These are phyloP conservation scores for Plutomurus gul DNA, from an alignment of 1,140 invertebrate genomes.

Conservation along the genomic window DNA sequence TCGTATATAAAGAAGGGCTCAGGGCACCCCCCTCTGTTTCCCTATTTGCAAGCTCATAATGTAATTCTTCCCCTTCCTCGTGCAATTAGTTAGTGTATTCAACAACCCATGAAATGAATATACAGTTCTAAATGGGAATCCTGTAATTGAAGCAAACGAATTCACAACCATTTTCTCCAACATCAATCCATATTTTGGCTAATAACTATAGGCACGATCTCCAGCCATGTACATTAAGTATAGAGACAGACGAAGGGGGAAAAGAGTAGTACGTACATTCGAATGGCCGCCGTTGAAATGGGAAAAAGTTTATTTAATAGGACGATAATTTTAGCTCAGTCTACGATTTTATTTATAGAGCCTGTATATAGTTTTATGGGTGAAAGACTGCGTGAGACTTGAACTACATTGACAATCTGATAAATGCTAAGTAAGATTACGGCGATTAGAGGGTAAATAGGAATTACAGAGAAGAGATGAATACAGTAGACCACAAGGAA, in stretches of 20 bases:
- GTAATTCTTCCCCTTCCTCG: neutral
- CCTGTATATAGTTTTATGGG: neutral
- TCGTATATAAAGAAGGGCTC: too few species aligned
- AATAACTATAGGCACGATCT: too few species aligned
- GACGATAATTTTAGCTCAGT: too few species aligned
- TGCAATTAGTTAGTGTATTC: neutral
- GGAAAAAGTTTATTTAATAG: too few species aligned
- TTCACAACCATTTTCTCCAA: too few species aligned
- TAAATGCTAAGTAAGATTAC: slow-evolving; percentile 2
- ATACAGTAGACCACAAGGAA: neutral
- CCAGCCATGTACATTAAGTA: too few species aligned
- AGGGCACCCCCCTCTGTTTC: neutral
- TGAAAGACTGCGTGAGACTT: neutral
- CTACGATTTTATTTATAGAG: too few species aligned
- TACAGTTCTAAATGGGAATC: neutral
- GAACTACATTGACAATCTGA: neutral
- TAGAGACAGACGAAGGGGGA: too few species aligned
- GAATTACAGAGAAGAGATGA: neutral
- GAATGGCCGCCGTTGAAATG: too few species aligned
- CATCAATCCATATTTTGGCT: too few species aligned
- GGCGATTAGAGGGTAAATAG: neutral
- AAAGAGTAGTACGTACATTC: too few species aligned
- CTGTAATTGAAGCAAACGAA: neutral
- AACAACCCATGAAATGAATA: slow-evolving; percentile 7
- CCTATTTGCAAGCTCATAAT: neutral